Conservation (phyloP, 2,888 invertebrate genomes). For the Caenorhabditis wallacei region DNA sequence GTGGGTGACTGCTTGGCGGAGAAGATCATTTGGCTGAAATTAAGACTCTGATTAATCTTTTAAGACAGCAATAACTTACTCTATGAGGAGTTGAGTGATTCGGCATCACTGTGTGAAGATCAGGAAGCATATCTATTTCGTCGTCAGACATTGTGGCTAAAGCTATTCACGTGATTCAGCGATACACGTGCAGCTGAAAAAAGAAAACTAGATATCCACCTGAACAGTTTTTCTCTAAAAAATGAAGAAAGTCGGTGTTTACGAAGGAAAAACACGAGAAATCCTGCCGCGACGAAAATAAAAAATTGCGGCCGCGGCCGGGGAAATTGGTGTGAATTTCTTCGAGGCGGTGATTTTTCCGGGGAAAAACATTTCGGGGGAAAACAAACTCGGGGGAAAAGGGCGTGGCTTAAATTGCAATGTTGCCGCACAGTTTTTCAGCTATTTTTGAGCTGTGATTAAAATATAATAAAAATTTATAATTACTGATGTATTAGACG, state of each 20-base stretch:
- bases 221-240: too few species aligned
- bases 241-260: too few species aligned
- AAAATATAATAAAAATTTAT: too few species aligned
- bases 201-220: too few species aligned
- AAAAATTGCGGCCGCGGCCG: background rate
- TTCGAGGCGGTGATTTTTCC: too few species aligned
- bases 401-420: too few species aligned
- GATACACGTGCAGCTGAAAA: background rate
- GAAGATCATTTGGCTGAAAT: constrained; percentile 49
- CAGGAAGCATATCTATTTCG: constrained; percentile 55
- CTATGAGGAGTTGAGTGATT: constrained; percentile 22
- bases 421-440: too few species aligned
- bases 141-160: constrained; percentile 51
- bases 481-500: too few species aligned
- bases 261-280: too few species aligned
- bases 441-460: too few species aligned
- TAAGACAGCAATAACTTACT: background rate
- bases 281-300: background rate
- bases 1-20: constrained; percentile 52
- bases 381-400: too few species aligned
- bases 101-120: constrained; percentile 34
- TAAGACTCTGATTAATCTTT: background rate
- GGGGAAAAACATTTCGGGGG: too few species aligned
- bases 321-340: constrained; percentile 8
- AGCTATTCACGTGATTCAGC: background rate